phyloP scores from a whole-genome alignment of 1,140 invertebrate species.

The Brachionus rotundiformis region DNA sequence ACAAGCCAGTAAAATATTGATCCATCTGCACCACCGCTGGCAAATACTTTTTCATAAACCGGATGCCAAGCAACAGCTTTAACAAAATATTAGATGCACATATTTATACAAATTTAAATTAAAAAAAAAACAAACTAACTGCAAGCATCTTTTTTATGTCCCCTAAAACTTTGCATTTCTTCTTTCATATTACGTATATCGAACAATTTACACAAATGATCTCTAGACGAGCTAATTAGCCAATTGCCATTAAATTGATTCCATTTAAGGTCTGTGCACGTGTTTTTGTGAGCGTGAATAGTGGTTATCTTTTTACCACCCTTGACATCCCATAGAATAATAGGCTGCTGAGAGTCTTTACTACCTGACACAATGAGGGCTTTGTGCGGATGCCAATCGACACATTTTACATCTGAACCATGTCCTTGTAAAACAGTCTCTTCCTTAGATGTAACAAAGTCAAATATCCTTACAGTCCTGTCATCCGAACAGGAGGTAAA shows the following conservation, averaged over 20 bases:
- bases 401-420: constrained; percentile 98
- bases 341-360: constrained; percentile 98
- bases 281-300: constrained; percentile 93
- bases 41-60: constrained; percentile 90
- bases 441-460: constrained; percentile 94
- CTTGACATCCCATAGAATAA: constrained; percentile 99
- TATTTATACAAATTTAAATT: not conserved
- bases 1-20: constrained; percentile 98
- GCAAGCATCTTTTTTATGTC: constrained; percentile 96
- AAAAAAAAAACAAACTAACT: constrained; percentile 65
- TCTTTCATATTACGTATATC: constrained; percentile 88
- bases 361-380: constrained; percentile 93
- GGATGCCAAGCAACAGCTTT: constrained; percentile 93
- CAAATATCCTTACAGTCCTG: constrained; percentile 95
- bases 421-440: constrained; percentile 93
- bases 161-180: constrained; percentile 92
- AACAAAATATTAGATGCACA: too few relatives aligned
- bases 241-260: constrained; percentile 95
- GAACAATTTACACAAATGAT: constrained; percentile 96
- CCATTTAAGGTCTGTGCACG: constrained; percentile 98
- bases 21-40: constrained; percentile 93
- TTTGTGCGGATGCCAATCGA: constrained; percentile 99
- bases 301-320: constrained; percentile 75
- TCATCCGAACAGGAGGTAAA: constrained; percentile 99
- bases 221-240: constrained; percentile 95